Conservation (phyloP, 2,888 invertebrate species). For the Toxonevra muliebris region DNA sequence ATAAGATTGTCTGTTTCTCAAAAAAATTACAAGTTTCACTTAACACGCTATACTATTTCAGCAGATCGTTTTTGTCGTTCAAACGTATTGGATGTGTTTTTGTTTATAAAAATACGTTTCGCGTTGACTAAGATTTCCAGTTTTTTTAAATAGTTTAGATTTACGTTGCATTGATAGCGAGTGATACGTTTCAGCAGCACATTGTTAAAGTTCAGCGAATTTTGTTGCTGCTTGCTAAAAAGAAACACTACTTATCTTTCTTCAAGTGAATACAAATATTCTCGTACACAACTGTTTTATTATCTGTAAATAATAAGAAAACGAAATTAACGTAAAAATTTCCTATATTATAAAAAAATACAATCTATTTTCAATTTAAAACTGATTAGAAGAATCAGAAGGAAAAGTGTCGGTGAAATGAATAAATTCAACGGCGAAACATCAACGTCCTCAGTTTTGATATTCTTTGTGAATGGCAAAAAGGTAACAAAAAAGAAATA, state of each 20-base stretch:
- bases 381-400: not conserved
- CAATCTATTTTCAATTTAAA: not conserved
- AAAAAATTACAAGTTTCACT: slow-evolving; percentile 1
- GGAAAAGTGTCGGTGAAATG: slow-evolving; percentile 2
- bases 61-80: slow-evolving; percentile 22
- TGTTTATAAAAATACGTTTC: not conserved
- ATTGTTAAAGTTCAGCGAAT: not conserved
- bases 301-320: not conserved
- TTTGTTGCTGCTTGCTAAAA: not conserved
- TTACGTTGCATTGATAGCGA: not conserved
- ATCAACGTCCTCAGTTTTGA: slow-evolving; percentile 43
- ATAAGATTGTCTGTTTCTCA: too few relatives aligned
- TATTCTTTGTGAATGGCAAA: slow-evolving; percentile 60
- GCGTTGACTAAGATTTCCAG: not conserved
- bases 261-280: too few relatives aligned
- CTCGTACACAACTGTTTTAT: too few relatives aligned
- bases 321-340: not conserved
- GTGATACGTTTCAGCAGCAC: not conserved
- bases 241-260: too few relatives aligned
- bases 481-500: slow-evolving; percentile 50
- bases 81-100: slow-evolving; percentile 12
- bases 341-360: not conserved
- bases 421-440: slow-evolving; percentile 15
- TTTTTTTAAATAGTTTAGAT: not conserved
- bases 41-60: not conserved